These are phyloP conservation scores for Athene cunicularia DNA, from an alignment of 2,113 vertebrate species.

Conservation along the genomic window DNA sequence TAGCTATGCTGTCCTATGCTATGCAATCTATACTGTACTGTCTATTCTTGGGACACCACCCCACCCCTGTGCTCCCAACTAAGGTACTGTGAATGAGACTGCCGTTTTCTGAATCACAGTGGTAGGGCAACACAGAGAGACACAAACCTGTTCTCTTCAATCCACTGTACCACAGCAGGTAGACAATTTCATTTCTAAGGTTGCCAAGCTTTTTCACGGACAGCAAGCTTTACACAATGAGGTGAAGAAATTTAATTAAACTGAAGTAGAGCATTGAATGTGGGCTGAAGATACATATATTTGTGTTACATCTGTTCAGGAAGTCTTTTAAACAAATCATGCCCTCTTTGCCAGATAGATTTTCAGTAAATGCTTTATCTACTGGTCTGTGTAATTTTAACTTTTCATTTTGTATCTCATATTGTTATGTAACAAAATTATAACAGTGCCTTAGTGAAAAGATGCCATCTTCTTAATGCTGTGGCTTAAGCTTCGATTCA, in stretches of 20 bases:
- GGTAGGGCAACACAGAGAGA: neutral
- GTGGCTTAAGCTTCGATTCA: constrained; percentile 20
- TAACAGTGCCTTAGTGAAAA: neutral
- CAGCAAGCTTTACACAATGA: neutral
- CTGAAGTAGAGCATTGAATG: neutral
- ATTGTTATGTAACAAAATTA: constrained; percentile 6
- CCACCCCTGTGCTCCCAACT: too few species aligned
- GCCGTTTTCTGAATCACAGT: neutral
- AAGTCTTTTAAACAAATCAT: neutral
- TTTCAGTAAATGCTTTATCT: neutral
- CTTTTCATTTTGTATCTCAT: constrained; percentile 23
- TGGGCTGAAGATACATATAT: neutral
- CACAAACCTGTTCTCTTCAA: neutral
- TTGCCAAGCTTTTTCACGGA: neutral
- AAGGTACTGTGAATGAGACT: neutral
- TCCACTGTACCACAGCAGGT: neutral
- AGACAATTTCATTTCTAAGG: neutral
- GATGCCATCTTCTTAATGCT: constrained; percentile 1
- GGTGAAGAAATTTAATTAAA: constrained; percentile 37
- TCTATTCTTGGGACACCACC: neutral
- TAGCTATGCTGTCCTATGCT: neutral
- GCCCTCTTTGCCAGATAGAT: neutral
- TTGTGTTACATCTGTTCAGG: neutral
- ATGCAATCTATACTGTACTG: neutral
- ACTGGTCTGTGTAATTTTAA: constrained; percentile 26